Percentiles rank a stretch among this genome's conserved stretches.
phyloP scores from a whole-genome alignment of 2,888 invertebrate species.

The Vannuccia rotundouncinata region DNA sequence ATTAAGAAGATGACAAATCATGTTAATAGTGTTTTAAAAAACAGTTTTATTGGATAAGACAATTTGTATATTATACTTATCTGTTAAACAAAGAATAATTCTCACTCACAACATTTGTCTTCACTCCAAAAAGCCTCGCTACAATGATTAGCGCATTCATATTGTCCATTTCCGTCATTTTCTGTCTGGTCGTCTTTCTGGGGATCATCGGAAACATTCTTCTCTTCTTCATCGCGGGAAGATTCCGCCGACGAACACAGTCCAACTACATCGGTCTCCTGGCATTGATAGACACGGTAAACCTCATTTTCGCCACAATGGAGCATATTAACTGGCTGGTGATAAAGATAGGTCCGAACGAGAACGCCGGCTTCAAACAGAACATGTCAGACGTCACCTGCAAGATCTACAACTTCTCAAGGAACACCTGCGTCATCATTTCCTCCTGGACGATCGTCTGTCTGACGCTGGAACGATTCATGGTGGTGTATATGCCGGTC shows the following conservation, averaged over 20 bases:
- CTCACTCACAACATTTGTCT: too few relatives aligned
- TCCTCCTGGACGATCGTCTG: conserved; percentile 52
- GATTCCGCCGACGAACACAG: conserved; percentile 49
- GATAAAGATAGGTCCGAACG: background rate
- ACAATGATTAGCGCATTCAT: too few relatives aligned
- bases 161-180: too few relatives aligned
- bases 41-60: too few relatives aligned
- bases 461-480: conserved; percentile 49
- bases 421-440: conserved; percentile 49
- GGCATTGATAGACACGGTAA: conserved; percentile 49
- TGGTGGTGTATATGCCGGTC: conserved; percentile 51
- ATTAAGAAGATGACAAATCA: too few relatives aligned
- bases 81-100: too few relatives aligned
- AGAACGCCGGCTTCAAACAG: background rate
- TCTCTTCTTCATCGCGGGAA: background rate
- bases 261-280: conserved; percentile 50
- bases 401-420: conserved; percentile 47
- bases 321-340: background rate
- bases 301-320: conserved; percentile 42
- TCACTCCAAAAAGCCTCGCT: too few relatives aligned
- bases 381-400: conserved; percentile 45
- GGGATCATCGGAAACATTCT: conserved; percentile 18
- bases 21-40: too few relatives aligned
- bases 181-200: too few relatives aligned
- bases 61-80: too few relatives aligned